Percentiles rank a stretch among this genome's conserved stretches.
phyloP scores from a whole-genome alignment of 2,888 invertebrate genomes.

The Hyppa rectilinea region DNA sequence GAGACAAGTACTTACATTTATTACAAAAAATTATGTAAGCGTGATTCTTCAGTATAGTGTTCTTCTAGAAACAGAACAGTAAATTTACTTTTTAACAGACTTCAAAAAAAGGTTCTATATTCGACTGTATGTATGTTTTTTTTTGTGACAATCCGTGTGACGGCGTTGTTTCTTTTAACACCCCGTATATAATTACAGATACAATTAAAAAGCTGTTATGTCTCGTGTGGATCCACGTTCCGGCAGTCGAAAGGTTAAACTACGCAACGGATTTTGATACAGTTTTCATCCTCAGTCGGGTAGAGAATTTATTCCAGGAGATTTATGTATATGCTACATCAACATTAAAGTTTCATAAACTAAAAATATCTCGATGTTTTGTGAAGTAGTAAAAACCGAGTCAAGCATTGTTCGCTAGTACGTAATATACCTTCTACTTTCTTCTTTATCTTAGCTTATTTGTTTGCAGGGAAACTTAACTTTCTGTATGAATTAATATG shows the following conservation, averaged over 20 bases:
- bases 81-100: too few species aligned
- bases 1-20: too few species aligned
- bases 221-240: too few species aligned
- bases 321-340: too few species aligned
- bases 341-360: neutral
- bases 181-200: too few species aligned
- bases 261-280: too few species aligned
- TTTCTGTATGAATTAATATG: neutral
- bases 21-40: neutral
- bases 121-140: too few species aligned
- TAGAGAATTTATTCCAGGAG: neutral
- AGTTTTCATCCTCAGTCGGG: neutral
- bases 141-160: too few species aligned
- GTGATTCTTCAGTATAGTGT: neutral
- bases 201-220: too few species aligned
- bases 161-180: too few species aligned
- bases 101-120: too few species aligned
- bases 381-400: neutral
- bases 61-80: neutral
- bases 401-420: neutral
- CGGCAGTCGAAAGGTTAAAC: too few species aligned
- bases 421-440: neutral
- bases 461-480: neutral
- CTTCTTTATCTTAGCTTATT: neutral
- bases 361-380: neutral